These are phyloP conservation scores for Embiotoca jacksoni DNA, from an alignment of 2,113 vertebrate species.

Conservation along the genomic window DNA sequence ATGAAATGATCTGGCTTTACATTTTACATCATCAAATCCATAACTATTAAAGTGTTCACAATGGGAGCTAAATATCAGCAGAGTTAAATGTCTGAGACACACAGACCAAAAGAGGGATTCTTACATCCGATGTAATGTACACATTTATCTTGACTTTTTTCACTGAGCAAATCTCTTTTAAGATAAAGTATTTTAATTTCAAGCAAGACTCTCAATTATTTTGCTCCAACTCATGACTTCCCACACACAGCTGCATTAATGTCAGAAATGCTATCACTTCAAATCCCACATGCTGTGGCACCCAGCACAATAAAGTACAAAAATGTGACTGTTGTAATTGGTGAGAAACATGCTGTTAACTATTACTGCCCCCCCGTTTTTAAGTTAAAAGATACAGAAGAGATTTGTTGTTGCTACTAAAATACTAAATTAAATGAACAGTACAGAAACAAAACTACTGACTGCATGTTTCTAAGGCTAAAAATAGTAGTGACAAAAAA, in stretches of 20 bases:
- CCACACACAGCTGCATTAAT: not conserved
- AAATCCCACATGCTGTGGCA: too few relatives aligned
- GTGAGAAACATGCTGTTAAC: too few relatives aligned
- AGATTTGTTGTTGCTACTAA: too few relatives aligned
- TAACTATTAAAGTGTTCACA: constrained; percentile 1
- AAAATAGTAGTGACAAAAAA: too few relatives aligned
- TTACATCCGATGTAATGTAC: not conserved
- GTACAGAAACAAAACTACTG: too few relatives aligned
- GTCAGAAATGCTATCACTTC: too few relatives aligned
- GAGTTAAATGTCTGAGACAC: not conserved
- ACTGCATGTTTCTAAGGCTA: too few relatives aligned
- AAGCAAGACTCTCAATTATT: not conserved
- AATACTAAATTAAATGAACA: too few relatives aligned
- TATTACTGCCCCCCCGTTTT: too few relatives aligned
- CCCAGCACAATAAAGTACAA: too few relatives aligned
- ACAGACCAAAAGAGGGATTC: not conserved
- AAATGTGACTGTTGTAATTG: too few relatives aligned
- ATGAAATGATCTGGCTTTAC: constrained; percentile 31
- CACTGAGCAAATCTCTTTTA: not conserved
- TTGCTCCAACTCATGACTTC: not conserved
- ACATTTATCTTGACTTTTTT: not conserved
- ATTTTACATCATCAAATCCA: constrained; percentile 41
- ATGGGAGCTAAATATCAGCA: constrained; percentile 18
- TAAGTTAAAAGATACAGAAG: too few relatives aligned
- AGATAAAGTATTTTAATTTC: constrained; percentile 7